Conservation (phyloP, 2,797 vertebrate genomes). For the Gorsachius magnificus region DNA sequence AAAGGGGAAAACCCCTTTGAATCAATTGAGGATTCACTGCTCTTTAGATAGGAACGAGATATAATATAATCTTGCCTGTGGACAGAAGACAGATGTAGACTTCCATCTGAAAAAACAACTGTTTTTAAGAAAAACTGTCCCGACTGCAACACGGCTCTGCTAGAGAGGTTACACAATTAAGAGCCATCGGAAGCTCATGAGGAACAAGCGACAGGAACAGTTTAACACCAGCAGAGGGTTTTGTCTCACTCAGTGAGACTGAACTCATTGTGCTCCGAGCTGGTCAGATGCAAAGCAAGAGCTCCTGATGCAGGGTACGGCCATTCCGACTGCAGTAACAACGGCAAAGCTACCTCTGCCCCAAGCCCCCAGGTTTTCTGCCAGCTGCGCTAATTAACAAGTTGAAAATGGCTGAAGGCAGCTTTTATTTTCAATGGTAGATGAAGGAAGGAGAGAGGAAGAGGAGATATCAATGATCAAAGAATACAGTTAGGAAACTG, state of each 20-base stretch:
- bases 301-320: not conserved
- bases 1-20: not conserved
- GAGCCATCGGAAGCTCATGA: not conserved
- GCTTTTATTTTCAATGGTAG: not conserved
- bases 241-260: not conserved
- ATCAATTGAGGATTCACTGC: not conserved
- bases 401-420: not conserved
- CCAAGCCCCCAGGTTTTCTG: not conserved
- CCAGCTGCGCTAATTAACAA: not conserved
- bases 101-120: not conserved
- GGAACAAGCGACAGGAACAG: not conserved
- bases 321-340: not conserved
- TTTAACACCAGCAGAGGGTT: not conserved
- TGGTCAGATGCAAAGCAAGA: not conserved
- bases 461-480: not conserved
- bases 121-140: not conserved
- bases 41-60: not conserved
- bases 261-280: not conserved
- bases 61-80: not conserved
- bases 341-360: not conserved
- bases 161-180: not conserved
- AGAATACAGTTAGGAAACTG: not conserved
- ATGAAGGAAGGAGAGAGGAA: not conserved
- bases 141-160: fast-evolving
- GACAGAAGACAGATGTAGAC: not conserved